phyloP scores from a whole-genome alignment of 2,113 vertebrate species.

The Sorex araneus region DNA sequence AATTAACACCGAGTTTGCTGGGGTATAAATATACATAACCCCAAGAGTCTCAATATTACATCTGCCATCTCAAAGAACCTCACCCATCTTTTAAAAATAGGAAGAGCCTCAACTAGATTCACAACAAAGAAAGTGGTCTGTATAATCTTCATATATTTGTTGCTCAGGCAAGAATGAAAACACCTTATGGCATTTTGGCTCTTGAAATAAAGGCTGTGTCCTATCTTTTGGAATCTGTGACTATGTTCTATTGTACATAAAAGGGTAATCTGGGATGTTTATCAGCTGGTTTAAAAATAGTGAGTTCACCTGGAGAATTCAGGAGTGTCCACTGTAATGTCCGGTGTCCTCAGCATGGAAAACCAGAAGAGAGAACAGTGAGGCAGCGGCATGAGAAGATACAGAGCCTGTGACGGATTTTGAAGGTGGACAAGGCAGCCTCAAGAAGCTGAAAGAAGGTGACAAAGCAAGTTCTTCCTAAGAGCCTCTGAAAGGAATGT shows the following conservation, averaged over 20 bases:
- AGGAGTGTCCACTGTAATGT: not conserved
- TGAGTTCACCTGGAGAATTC: not conserved
- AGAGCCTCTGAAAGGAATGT: not conserved
- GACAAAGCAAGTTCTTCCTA: not conserved
- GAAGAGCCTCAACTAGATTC: not conserved
- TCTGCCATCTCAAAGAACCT: conserved; percentile 18
- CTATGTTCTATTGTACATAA: not conserved
- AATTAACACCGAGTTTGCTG: too few species aligned
- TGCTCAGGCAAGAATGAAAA: not conserved
- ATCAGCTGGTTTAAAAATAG: not conserved
- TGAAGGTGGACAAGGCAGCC: not conserved
- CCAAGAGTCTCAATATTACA: not conserved
- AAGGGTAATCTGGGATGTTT: not conserved
- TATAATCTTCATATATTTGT: not conserved
- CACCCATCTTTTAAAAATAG: not conserved
- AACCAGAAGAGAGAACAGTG: not conserved
- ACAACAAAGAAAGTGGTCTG: not conserved
- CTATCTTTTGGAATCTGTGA: not conserved
- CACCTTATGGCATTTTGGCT: not conserved
- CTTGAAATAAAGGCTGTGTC: not conserved
- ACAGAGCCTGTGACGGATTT: not conserved
- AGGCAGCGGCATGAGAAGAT: not conserved
- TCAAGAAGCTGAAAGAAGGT: not conserved
- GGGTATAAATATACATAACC: not conserved
- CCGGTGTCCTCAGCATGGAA: not conserved